Percentiles rank a stretch among this genome's conserved stretches.
Evolutionary conservation across 1,140 invertebrate genomes (phyloP).

Genomic region (Callitettix versicolor): DNA sequence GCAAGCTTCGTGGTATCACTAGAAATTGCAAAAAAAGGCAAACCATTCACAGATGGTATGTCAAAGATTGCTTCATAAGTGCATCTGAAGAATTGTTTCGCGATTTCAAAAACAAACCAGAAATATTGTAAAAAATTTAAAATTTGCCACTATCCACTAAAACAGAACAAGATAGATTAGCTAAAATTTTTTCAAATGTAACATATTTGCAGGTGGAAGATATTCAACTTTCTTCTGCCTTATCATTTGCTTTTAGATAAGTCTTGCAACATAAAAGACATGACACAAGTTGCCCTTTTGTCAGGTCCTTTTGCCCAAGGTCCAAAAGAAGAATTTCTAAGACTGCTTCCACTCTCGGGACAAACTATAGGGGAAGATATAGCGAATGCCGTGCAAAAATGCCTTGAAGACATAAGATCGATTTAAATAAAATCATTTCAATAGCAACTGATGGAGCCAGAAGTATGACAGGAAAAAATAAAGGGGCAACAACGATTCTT

Average conservation of each 20-base stretch:
- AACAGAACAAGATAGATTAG: slow-evolving; percentile 28
- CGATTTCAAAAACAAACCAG: slow-evolving; percentile 28
- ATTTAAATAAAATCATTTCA: slow-evolving; percentile 28
- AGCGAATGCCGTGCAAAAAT: slow-evolving; percentile 26
- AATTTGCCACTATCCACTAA: slow-evolving; percentile 27
- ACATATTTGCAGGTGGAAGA: slow-evolving; percentile 25
- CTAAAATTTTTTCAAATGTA: slow-evolving; percentile 29
- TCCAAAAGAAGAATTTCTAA: slow-evolving; percentile 26
- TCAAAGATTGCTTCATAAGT: slow-evolving; percentile 27
- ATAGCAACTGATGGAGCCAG: slow-evolving; percentile 24
- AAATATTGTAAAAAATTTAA: slow-evolving; percentile 27
- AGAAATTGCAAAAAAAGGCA: slow-evolving; percentile 27
- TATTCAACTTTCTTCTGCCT: slow-evolving; percentile 24
- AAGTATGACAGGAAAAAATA: slow-evolving; percentile 26
- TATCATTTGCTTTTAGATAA: slow-evolving; percentile 28
- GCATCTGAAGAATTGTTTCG: slow-evolving; percentile 28
- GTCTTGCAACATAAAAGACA: slow-evolving; percentile 28
- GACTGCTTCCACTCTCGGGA: slow-evolving; percentile 24
- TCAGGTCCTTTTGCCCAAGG: slow-evolving; percentile 22
- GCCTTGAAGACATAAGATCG: slow-evolving; percentile 25
- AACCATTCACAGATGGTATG: slow-evolving; percentile 30
- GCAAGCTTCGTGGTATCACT: slow-evolving; percentile 24
- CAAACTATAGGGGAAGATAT: slow-evolving; percentile 28
- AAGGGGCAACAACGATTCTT: slow-evolving; percentile 22
- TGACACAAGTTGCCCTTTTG: slow-evolving; percentile 28